Conservation (phyloP, 2,797 vertebrate genomes). For the Malacoctenus gilli region DNA sequence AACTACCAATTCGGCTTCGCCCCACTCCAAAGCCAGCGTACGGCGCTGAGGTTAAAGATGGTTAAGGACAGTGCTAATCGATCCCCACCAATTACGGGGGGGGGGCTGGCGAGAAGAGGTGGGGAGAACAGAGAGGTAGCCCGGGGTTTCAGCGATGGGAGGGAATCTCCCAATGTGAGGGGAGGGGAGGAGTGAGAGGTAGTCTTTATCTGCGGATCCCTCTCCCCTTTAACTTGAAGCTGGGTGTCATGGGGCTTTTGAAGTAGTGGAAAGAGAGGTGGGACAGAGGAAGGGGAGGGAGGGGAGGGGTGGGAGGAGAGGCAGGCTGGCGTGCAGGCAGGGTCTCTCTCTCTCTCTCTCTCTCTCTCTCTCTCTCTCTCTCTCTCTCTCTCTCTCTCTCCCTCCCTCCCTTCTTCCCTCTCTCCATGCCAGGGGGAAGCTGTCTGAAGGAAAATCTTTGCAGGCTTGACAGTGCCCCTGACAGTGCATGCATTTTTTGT, state of each 20-base stretch:
- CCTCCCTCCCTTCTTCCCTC: conserved; percentile 19
- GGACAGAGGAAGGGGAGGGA: conserved; percentile 49
- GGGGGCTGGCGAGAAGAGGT: conserved; percentile 57
- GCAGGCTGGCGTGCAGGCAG: conserved; percentile 46
- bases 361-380: too few species aligned
- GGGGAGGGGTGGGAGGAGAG: conserved; percentile 4
- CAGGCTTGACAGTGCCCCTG: conserved; percentile 73
- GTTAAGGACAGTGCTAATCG: conserved; percentile 80
- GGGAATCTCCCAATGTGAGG: conserved; percentile 62
- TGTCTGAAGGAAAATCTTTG: conserved; percentile 85
- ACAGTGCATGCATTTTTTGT: conserved; percentile 56
- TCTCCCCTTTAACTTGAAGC: conserved; percentile 78
- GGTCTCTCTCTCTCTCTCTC: conserved; percentile 31
- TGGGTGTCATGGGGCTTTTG: conserved; percentile 80
- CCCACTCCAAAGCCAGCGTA: conserved; percentile 56
- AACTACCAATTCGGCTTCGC: conserved; percentile 32
- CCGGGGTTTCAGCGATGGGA: conserved; percentile 65
- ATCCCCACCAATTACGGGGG: conserved; percentile 76
- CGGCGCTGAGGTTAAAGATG: conserved; percentile 72
- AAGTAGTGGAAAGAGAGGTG: conserved; percentile 79
- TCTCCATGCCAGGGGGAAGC: conserved; percentile 78
- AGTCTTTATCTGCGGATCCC: conserved; percentile 74
- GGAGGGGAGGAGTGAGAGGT: conserved; percentile 58
- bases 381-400: conserved; percentile 53
- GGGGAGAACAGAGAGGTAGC: conserved; percentile 60